These are phyloP conservation scores for Cabera pusaria DNA, from an alignment of 2,888 invertebrate genomes.

Conservation along the genomic window DNA sequence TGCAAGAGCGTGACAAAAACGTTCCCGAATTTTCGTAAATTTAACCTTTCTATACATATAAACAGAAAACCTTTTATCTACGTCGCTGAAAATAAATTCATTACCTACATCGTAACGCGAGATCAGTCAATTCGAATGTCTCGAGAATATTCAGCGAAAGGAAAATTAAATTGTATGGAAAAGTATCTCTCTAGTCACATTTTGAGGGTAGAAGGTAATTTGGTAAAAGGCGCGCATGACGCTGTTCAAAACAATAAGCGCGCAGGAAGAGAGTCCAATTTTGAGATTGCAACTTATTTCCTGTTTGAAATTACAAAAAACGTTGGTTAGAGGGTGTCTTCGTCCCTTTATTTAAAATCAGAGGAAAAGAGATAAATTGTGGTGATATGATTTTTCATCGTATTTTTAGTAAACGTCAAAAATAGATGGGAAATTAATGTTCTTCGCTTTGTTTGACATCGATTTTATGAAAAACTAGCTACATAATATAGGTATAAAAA, in stretches of 20 bases:
- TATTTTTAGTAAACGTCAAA: too few relatives aligned
- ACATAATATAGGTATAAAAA: too few relatives aligned
- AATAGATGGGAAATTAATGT: too few relatives aligned
- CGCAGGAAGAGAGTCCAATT: conserved; percentile 31
- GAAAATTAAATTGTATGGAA: conserved; percentile 30
- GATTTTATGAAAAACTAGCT: too few relatives aligned
- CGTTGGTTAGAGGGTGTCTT: conserved; percentile 15
- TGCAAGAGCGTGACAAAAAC: conserved; percentile 24
- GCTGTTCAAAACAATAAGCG: conserved; percentile 20
- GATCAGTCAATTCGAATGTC: conserved; percentile 28
- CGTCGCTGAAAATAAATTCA: conserved; percentile 43
- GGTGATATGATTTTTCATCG: too few relatives aligned
- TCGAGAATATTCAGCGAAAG: conserved; percentile 25
- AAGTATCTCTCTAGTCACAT: conserved; percentile 24
- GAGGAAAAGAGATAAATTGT: too few relatives aligned
- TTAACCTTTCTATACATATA: conserved; percentile 41
- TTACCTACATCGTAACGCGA: conserved; percentile 46
- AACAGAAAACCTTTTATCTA: conserved; percentile 43
- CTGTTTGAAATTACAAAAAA: conserved; percentile 32
- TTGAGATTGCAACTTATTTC: conserved; percentile 32
- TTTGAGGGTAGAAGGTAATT: conserved; percentile 26
- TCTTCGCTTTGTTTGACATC: too few relatives aligned
- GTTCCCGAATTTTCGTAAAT: conserved; percentile 18
- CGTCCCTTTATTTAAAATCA: too few relatives aligned
- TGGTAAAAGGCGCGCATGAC: conserved; percentile 20